These are phyloP conservation scores for Pipistrellus kuhlii DNA, from an alignment of 2,797 vertebrate species.

Conservation along the genomic window DNA sequence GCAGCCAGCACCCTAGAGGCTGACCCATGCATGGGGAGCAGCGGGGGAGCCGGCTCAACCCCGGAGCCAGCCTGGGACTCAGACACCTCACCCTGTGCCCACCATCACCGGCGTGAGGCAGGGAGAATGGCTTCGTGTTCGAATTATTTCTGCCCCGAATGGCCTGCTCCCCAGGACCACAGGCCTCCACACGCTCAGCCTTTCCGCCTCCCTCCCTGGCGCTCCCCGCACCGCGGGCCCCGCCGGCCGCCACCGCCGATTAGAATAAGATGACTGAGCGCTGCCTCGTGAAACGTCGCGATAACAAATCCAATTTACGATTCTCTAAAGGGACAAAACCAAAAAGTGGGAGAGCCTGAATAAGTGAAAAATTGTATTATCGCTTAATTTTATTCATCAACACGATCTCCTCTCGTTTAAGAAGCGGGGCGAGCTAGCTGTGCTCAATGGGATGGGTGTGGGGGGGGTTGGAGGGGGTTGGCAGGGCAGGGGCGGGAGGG, in stretches of 20 bases:
- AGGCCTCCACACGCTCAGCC: background rate
- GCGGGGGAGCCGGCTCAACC: background rate
- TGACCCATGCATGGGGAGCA: background rate
- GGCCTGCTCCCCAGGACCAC: slow-evolving; percentile 12
- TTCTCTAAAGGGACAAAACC: slow-evolving; percentile 70
- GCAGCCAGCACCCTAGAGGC: slow-evolving; percentile 58
- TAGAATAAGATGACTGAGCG: slow-evolving; percentile 38
- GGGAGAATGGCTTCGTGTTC: background rate
- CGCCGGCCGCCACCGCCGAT: background rate
- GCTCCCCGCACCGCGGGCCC: background rate
- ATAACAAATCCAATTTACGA: slow-evolving; percentile 80
- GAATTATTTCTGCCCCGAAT: background rate
- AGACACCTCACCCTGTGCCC: background rate
- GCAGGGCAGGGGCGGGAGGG: background rate
- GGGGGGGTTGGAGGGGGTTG: background rate
- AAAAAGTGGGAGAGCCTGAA: slow-evolving; percentile 56
- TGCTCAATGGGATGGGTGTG: background rate
- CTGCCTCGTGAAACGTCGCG: slow-evolving; percentile 66
- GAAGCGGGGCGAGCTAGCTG: slow-evolving; percentile 33
- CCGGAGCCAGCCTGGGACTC: background rate
- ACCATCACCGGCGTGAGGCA: background rate
- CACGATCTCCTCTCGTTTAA: slow-evolving; percentile 62
- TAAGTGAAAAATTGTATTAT: slow-evolving; percentile 73
- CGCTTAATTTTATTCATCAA: slow-evolving; percentile 76
- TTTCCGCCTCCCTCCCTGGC: background rate